Base-by-base conservation (phyloP, 2,797 vertebrate species). In the Moxostoma hubbsi region DNA sequence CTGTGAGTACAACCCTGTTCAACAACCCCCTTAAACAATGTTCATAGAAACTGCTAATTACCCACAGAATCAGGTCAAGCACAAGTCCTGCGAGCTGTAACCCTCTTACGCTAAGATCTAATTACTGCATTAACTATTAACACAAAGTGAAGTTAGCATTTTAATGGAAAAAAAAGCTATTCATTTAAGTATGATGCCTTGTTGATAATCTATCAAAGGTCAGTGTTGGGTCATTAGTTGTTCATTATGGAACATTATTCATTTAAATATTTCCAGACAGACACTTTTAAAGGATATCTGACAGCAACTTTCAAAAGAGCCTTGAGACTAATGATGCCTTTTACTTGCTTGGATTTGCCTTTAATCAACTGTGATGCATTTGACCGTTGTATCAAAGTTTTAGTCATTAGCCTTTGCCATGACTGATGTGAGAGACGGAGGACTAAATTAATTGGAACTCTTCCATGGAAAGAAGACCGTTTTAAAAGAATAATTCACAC, bases 281-380 rank as follows among this genome's bases (percentile, higher is more conserved):
- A 63, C 70, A 74, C 66, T 80, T 71, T 69, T 46, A 70, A 69
- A 75, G 54, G 10, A 65, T 49, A 43, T 13, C 36, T 67, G 45
- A 73, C 75, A 77, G 4, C 13, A 70, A 70, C 71, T 78, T 70
- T 51, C 54, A 61, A 54, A 65, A 69, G 73, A 83, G 69, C 6
- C 64, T 74, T 51, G 69, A 71, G 59, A 82, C 24, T 54, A 45
- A 73, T 82, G 71, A 90, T 87, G 84, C 86, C 83, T 74, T 87
- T 83, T 78, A 85, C 84, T 89, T 84, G 83, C 75, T 87, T 78
- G 74, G 68, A 82, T 88, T 88, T 84, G 59, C 81, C 88, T 92
- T 88, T 86, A 88, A 91, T 90, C 86, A 89, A 71, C 74, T 67
- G 59, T 70, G 83, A 73, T 82, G 69, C 77, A 82, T 82, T 82